Evolutionary conservation across 2,113 vertebrate species (phyloP), one percentile per base, ranked within the genome.

Genomic region (Bubo scandiacus): DNA sequence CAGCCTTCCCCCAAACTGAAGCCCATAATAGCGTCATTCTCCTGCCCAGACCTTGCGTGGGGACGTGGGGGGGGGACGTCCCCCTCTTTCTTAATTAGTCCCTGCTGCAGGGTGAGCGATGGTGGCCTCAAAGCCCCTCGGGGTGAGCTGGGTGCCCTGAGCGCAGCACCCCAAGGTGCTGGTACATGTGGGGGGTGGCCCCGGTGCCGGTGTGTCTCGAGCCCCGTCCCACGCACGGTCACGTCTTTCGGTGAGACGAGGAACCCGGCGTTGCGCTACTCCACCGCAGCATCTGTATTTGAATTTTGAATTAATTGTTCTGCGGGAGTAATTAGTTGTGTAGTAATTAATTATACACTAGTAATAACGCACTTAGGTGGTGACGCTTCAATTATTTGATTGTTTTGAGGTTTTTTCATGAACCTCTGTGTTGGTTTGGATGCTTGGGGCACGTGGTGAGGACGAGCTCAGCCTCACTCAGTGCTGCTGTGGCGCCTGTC

Each of bases 211-310:
- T 5, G 71, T 12, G 32, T 30, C 73, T 54, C 4, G 6, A 52
- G 12, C 43, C 45, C 19, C 25, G 0, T 32, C 57, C 3, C 75
- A 30, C 7, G 0, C 36, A 3, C 5, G 7, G 71, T 22, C 47
- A 7, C 23, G 0, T 23, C 82, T 4, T 6, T 12, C 0, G 8
- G 67, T 22, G 45, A 10, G 14, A 17, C 2, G 55, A 70, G 43
- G 34, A 58, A 30, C 49, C 82, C 5, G 1, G 15, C 1, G 14
- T 6, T 11, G 29, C 10, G 54, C 66, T 7, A 3, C 65, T 55
- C 40, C 65, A 3, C 36, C 10, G 5, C 63, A 29, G 20, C 62
- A 25, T 19, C 49, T 3, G 2, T 42, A 3, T 54, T 27, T 51
- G 49, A 58, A n/a, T 57, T 26, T 4, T 23, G 62, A 80, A 63